Base-by-base conservation (phyloP, 2,113 vertebrate species). In the Columba janthina region DNA sequence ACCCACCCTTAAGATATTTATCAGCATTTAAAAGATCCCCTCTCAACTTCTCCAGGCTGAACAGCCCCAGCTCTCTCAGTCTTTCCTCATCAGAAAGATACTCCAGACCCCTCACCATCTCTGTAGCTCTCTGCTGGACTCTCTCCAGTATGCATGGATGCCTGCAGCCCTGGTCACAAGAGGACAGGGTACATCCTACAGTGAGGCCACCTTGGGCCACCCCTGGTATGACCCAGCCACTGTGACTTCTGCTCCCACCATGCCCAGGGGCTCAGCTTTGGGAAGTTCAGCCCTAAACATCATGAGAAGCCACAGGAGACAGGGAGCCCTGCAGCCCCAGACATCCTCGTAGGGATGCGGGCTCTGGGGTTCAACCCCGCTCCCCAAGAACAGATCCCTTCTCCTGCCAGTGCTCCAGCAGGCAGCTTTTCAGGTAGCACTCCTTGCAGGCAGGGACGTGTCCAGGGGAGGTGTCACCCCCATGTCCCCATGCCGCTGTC, bases 241-340 rank as follows among this genome's bases (percentile, higher is more conserved):
- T 25, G 44, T 2, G 4, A 29, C 32, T 62, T 85, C 48, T 22
- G 21, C 8, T 67, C 16, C 15, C 38, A 38, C 20, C 64, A 65
- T 11, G 8, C 9, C 9, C 12, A 61, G 2, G 20, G 29, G 10
- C 34, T 25, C 4, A 1, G 38, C 62, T 64, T 76, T 51, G 19
- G 28, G 48, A 40, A 64, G 38, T 14, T 83, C 34, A 93, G 44
- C 38, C 29, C 62, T 50, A 20, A 86, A 16, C 36, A 64, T 0
- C 0, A n/a, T 15, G 25, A 17, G 28, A 83, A 94, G 53, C 10
- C n/a, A 62, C 2, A 0, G 1, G 16, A 19, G 53, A 92, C 2
- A 4, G 21, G 9, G 38, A 90, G 42, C 10, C 60, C 46, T 8
- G 17, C 51, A 74, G 50, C 32, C 61, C 40, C 12, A 0, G 71